Evolutionary conservation across 1,140 invertebrate species (phyloP).

Genomic region (Sitophilus oryzae): DNA sequence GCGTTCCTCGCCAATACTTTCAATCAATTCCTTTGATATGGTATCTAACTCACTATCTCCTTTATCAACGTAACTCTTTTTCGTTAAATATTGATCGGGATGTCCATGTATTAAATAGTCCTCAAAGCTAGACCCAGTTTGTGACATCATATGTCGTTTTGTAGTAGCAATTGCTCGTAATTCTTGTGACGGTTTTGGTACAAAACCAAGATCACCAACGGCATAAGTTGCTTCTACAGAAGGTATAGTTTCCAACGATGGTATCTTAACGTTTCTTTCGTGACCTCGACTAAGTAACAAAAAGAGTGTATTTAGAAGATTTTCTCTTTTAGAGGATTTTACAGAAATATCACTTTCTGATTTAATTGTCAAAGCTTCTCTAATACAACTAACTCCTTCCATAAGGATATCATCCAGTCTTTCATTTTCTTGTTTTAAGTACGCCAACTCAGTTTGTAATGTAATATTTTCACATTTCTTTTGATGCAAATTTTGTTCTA

Average conservation of each 20-base stretch:
- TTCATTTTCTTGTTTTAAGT: constrained; percentile 49
- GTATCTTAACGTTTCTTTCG: constrained; percentile 42
- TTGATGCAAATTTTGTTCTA: constrained; percentile 56
- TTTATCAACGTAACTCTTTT: constrained; percentile 9
- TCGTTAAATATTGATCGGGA: not conserved
- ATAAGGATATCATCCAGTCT: constrained; percentile 52
- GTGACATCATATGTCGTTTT: constrained; percentile 26
- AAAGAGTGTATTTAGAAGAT: constrained; percentile 51
- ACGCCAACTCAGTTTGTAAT: constrained; percentile 46
- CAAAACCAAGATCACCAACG: constrained; percentile 39
- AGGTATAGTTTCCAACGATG: constrained; percentile 34
- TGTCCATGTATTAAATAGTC: constrained; percentile 25
- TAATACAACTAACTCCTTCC: constrained; percentile 53
- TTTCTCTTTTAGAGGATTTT: constrained; percentile 39
- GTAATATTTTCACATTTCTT: constrained; percentile 29
- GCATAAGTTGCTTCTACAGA: constrained; percentile 33
- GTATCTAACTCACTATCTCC: constrained; percentile 5
- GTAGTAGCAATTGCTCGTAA: constrained; percentile 28
- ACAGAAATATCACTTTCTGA: constrained; percentile 23
- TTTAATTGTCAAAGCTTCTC: constrained; percentile 52
- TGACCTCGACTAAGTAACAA: constrained; percentile 51
- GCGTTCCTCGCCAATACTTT: constrained; percentile 18
- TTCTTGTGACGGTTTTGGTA: constrained; percentile 35
- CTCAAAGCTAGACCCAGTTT: constrained; percentile 36
- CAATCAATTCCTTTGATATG: constrained; percentile 10